Evolutionary conservation across 2,113 vertebrate genomes (phyloP).

Genomic region (Bucco capensis): DNA sequence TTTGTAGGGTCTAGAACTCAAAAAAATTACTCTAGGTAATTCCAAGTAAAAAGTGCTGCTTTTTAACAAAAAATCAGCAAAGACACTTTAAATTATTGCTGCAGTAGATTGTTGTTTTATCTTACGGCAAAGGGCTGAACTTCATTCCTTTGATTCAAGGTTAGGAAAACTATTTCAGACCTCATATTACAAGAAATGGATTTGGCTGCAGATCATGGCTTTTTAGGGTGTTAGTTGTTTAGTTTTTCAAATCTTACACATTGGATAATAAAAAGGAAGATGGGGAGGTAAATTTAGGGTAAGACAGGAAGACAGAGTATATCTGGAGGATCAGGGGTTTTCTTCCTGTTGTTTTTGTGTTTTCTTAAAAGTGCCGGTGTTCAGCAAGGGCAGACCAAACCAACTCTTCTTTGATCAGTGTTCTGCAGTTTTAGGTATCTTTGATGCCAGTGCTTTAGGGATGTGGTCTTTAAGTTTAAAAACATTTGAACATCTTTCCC

Average conservation of each 20-base stretch:
- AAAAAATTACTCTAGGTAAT: neutral
- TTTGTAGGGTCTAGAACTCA: neutral
- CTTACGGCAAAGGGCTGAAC: neutral
- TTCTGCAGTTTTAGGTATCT: neutral
- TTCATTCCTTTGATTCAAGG: neutral
- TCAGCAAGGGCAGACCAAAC: neutral
- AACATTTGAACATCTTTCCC: neutral
- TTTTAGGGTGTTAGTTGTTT: neutral
- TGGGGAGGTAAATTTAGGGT: neutral
- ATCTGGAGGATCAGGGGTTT: neutral
- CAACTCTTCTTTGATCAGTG: neutral
- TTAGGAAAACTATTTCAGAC: neutral
- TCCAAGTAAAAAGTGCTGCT: neutral
- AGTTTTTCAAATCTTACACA: neutral
- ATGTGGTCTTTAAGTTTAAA: neutral
- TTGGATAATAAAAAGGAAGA: neutral
- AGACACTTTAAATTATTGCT: neutral
- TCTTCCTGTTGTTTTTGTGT: neutral
- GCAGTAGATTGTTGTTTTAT: neutral
- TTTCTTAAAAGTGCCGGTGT: neutral
- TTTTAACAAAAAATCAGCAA: neutral
- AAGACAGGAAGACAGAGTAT: neutral
- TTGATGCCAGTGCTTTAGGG: neutral
- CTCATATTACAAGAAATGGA: neutral
- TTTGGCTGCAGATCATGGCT: neutral